Evolutionary conservation across 2,113 vertebrate species (phyloP).

Genomic region (Lipophrys pholis): DNA sequence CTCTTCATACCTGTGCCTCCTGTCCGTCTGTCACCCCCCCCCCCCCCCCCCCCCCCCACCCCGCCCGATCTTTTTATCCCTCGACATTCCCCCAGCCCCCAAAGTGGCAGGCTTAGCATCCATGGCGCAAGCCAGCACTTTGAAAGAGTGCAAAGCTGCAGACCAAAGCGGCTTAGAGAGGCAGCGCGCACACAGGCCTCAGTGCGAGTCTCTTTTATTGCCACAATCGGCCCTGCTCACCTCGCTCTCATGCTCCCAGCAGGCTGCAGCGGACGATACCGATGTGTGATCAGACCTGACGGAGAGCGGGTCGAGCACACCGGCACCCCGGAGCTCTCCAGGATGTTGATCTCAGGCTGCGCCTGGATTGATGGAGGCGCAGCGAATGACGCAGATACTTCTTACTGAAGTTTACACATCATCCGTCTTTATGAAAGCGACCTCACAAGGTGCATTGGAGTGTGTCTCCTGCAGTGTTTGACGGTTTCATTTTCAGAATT

Average conservation of each 20-base stretch:
- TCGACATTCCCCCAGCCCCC: slow-evolving; percentile 49
- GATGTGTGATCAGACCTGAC: slow-evolving; percentile 66
- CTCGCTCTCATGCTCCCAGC: slow-evolving; percentile 55
- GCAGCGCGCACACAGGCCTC: slow-evolving; percentile 58
- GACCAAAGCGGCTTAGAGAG: slow-evolving; percentile 76
- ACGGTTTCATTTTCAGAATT: no score
- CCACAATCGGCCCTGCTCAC: slow-evolving; percentile 40
- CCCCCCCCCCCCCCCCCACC: slow-evolving; percentile 35
- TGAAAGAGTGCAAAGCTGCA: slow-evolving; percentile 74
- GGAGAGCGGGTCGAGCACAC: slow-evolving; percentile 36
- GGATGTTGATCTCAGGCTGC: slow-evolving; percentile 50
- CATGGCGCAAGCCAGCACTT: slow-evolving; percentile 68
- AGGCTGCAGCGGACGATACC: slow-evolving; percentile 54
- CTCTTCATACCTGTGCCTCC: slow-evolving; percentile 35
- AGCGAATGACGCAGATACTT: no score
- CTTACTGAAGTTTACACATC: no score
- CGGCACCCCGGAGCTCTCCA: slow-evolving; percentile 37
- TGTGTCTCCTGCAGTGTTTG: no score
- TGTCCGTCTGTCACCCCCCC: slow-evolving; percentile 18
- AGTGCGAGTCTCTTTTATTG: slow-evolving; percentile 46
- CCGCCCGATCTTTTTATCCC: slow-evolving; percentile 42
- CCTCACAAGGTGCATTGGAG: no score
- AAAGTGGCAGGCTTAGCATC: slow-evolving; percentile 64
- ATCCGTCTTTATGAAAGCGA: no score
- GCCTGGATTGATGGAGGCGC: background rate